Conservation (phyloP, 2,797 vertebrate genomes). For the Sebastes kiyomatsui region DNA sequence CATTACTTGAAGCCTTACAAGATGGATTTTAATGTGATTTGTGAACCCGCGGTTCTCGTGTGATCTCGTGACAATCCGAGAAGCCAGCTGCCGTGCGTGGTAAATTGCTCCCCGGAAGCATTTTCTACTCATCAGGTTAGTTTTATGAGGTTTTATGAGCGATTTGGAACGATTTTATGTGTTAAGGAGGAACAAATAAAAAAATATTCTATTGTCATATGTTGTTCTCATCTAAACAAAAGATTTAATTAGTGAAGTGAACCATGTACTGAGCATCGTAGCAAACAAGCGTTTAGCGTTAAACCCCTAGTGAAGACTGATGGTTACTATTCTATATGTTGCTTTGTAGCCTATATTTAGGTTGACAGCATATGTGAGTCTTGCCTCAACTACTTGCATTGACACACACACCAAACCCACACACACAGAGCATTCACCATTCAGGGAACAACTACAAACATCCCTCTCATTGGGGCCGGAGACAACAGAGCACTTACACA, state of each 20-base stretch:
- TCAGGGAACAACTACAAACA: conserved; percentile 69
- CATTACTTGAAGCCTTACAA: not conserved
- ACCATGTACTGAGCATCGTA: not conserved
- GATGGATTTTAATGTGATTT: too few relatives aligned
- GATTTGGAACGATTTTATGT: not conserved
- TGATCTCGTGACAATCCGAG: too few relatives aligned
- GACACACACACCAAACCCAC: conserved; percentile 3
- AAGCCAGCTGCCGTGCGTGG: too few relatives aligned
- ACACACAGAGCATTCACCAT: conserved; percentile 45
- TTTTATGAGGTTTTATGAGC: not conserved
- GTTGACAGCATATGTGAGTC: conserved; percentile 36
- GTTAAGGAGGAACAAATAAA: not conserved
- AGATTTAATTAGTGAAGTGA: not conserved
- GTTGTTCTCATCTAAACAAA: not conserved
- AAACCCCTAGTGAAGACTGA: not conserved
- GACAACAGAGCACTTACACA: conserved; percentile 76
- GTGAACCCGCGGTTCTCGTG: too few relatives aligned
- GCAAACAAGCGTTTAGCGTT: not conserved
- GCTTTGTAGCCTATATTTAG: conserved; percentile 60
- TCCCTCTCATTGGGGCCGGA: conserved; percentile 63
- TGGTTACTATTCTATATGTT: conserved; percentile 3
- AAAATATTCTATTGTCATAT: not conserved
- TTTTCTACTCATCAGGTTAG: not conserved
- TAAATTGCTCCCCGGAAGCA: not conserved
- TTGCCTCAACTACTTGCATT: conserved; percentile 8